Base-by-base conservation (phyloP, 2,888 invertebrate genomes). In the Tridacna gigas region DNA sequence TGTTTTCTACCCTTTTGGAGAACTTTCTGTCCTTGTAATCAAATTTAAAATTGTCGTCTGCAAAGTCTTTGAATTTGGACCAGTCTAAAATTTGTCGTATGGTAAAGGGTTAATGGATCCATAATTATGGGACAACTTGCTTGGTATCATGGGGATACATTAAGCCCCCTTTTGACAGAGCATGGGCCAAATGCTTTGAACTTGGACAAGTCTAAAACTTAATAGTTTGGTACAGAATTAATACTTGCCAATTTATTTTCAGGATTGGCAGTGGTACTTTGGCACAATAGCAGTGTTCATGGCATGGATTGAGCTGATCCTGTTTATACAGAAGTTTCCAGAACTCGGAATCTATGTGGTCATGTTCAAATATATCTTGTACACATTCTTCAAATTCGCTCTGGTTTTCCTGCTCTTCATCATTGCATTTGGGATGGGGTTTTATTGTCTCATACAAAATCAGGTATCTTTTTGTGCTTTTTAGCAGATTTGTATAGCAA, bases 191-290 rank as follows among this genome's bases (percentile, higher is more conserved):
- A 37, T 37, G 37, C 37, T 37, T 37, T 37, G 2, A 37, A 37
- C 7, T 37, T 37, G 37, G 37, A 37, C 37, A 37, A 37, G 37
- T 20, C 20, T 15, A 15, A 56, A 20, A 56, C 3, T 56, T 56
- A 4, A 11, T 56, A 15, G 56, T 56, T 3, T 56, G 56, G 18
- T 56, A 5, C 18, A 63, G 2, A 63, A 22, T 63, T 61, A 61
- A 61, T 60, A 60, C 22, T 56, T 56, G 18, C 56, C 13, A 3
- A 45, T 67, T 56, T 20, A 20, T 11, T 37, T 48, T 11, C 66
- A 95, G 95, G 91, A 90, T 12, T 95, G 95, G 95, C 95, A 95
- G 90, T 95, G 95, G 95, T 91, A 95, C 74, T 87, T 95, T 45
- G 95, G 95, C 9, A 94, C 95, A 0, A 90, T 95, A 15, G 93